Conservation (phyloP, 2,888 invertebrate genomes). For the Oxytorus armatus region DNA sequence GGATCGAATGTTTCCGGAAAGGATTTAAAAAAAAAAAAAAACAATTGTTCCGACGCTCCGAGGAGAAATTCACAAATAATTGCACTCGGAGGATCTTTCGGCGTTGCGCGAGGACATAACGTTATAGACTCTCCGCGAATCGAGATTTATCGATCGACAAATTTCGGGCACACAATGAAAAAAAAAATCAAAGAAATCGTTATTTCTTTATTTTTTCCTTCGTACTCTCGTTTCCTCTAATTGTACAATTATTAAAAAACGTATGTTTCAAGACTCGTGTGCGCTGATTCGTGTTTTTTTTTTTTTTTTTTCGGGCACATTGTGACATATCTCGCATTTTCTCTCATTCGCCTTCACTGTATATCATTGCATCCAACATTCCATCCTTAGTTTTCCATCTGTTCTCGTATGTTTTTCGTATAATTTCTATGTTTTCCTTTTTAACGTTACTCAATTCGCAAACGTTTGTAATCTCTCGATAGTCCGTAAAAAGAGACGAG, state of each 20-base stretch:
- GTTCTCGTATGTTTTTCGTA: neutral
- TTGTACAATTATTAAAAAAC: too few relatives aligned
- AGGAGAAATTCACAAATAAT: too few relatives aligned
- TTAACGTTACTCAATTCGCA: neutral
- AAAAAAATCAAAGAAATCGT: slow-evolving; percentile 17
- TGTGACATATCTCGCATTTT: slow-evolving; percentile 21
- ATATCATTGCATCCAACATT: neutral
- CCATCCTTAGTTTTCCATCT: neutral
- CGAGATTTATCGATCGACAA: too few relatives aligned
- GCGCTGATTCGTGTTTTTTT: slow-evolving; percentile 54
- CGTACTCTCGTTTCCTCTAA: slow-evolving; percentile 65
- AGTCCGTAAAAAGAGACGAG: neutral
- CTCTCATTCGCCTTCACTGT: neutral
- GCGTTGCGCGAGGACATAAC: too few relatives aligned
- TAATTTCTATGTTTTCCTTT: neutral
- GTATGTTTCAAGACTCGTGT: slow-evolving; percentile 73
- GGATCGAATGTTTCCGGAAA: slow-evolving; percentile 8
- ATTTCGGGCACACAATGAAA: slow-evolving; percentile 12
- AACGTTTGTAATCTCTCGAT: neutral
- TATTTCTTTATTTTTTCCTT: slow-evolving; percentile 3
- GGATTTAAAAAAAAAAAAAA: too few relatives aligned
- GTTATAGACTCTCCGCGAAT: too few relatives aligned
- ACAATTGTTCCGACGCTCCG: too few relatives aligned
- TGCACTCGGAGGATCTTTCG: too few relatives aligned
- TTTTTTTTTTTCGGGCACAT: slow-evolving; percentile 29